Evolutionary conservation across 2,888 invertebrate genomes (phyloP), one percentile per base, ranked within the genome.

Genomic region (Phaedon cochleariae): DNA sequence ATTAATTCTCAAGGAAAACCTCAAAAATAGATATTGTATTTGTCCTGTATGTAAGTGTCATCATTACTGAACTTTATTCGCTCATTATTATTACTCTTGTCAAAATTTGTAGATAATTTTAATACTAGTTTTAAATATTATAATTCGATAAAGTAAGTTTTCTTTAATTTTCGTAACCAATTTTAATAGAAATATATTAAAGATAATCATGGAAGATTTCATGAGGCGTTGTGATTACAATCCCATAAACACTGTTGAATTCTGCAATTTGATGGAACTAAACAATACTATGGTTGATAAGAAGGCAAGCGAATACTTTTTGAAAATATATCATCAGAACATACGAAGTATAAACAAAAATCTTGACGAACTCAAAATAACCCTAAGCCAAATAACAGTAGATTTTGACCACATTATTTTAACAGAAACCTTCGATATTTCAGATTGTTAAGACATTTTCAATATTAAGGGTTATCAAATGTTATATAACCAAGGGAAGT

Each of bases 401-500:
- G 31, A 53, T 1, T 53, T 53, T 17, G 31, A 53, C 34, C 15
- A 6, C 2, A 53, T 31, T 18, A 34, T 53, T 53, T 53, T 17
- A 34, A 31, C 53, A 53, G 53, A 34, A 53, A 31, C 31, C 29
- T 52, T 52, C 15, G 26, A 52, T 52, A 52, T 52, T 15, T 52
- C 52, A 6, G 52, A 52, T 26, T n/a, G 52, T 26, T 12, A n/a
- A 26, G 26, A 52, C 7, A 52, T 52, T 26, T 52, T 15, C 29
- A 52, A 29, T n/a, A 52, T 52, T 52, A 17, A 52, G 2, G 29
- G 29, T 26, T 52, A 52, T 52, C 52, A 52, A 26, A 52, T 52
- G 52, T 29, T 49, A 21, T 49, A 49, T 21, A 49, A n/a, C 49
- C 9, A 49, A 49, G 20, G 49, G 4, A 21, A 49, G 49, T 49